Percentiles rank a stretch among this genome's conserved stretches.
phyloP scores from a whole-genome alignment of 92 coral and sea anemone species.

The Siderastrea siderea region DNA sequence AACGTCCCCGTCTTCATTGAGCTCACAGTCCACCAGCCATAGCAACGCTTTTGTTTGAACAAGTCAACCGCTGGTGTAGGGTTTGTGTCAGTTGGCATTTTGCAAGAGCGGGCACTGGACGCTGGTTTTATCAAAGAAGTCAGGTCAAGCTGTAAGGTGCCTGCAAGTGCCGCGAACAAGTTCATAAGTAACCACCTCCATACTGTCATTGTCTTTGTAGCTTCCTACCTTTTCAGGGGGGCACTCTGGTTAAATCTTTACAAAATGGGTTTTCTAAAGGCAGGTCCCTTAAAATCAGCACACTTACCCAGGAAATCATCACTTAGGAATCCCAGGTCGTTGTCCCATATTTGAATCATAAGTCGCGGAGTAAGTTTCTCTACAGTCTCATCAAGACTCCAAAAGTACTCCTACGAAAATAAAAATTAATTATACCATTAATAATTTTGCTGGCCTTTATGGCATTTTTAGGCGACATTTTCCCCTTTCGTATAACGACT shows the following conservation, averaged over 20 bases:
- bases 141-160: constrained; percentile 77
- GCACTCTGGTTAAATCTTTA: too few species aligned
- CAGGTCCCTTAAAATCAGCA: background rate
- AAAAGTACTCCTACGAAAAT: constrained; percentile 76
- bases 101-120: constrained; percentile 66
- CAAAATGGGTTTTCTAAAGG: background rate
- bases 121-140: constrained; percentile 79
- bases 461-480: too few species aligned
- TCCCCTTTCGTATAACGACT: too few species aligned
- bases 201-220: too few species aligned
- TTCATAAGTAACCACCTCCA: too few species aligned
- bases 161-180: constrained; percentile 38
- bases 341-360: constrained; percentile 95
- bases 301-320: constrained; percentile 94
- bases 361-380: constrained; percentile 82
- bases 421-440: background rate
- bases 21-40: constrained; percentile 91
- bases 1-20: constrained; percentile 66
- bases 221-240: too few species aligned
- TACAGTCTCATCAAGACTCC: constrained; percentile 87
- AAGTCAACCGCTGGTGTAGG: constrained; percentile 50
- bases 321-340: constrained; percentile 75
- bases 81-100: constrained; percentile 15
- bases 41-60: constrained; percentile 75
- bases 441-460: too few species aligned